phyloP scores from a whole-genome alignment of 2,797 vertebrate genomes.

The Anabacerthia variegaticeps region DNA sequence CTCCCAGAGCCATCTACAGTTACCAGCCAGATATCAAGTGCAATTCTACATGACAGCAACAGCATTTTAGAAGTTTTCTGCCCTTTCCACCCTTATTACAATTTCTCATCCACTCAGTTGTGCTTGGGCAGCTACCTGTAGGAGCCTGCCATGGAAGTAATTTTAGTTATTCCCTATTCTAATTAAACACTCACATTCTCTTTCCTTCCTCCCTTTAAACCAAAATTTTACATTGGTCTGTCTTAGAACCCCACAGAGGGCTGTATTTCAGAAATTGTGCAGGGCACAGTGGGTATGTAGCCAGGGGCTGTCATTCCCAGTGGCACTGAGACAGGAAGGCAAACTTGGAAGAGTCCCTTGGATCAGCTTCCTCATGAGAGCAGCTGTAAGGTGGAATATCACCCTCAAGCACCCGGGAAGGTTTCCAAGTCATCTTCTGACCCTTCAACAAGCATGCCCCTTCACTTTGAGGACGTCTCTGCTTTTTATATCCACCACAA shows the following conservation, averaged over 20 bases:
- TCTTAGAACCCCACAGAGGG: not conserved
- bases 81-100: not conserved
- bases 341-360: not conserved
- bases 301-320: not conserved
- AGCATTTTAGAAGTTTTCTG: not conserved
- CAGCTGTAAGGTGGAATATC: not conserved
- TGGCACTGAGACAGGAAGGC: not conserved
- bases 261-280: not conserved
- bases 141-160: not conserved
- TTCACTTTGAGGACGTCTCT: not conserved
- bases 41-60: not conserved
- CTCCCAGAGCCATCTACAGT: not conserved
- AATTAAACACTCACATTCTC: not conserved
- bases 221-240: not conserved
- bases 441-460: not conserved
- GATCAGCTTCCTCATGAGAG: not conserved
- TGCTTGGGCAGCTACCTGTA: not conserved
- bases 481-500: not conserved
- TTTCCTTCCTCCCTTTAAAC: not conserved
- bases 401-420: not conserved
- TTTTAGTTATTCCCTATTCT: not conserved
- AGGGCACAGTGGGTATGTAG: fast-evolving
- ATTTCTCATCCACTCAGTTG: not conserved
- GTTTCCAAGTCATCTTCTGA: not conserved
- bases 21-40: not conserved